Base-by-base conservation (phyloP, 1,140 invertebrate species). In the Trichoplusia ni region DNA sequence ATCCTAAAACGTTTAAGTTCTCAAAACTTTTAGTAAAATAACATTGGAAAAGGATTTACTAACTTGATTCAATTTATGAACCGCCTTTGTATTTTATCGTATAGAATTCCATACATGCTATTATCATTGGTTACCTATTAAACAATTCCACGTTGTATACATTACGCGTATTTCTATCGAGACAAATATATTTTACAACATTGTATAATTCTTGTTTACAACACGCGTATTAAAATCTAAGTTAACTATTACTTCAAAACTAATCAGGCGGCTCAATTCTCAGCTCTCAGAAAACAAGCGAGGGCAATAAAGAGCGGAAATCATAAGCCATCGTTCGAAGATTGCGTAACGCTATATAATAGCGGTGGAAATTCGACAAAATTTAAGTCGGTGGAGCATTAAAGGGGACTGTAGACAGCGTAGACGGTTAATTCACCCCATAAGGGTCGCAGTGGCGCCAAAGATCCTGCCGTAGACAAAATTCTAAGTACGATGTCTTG, bases 401-500 rank as follows among this genome's bases (percentile, higher is more conserved):
- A 86, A 86, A 89, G 86, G 86, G 86, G 85, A 84, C 75, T 25
- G 68, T 63, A 67, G 77, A 70, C 75, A 78, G 75, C 73, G 75
- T 79, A 84, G 82, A 84, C 85, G 83, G 84, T 88, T 90, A 89
- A 90, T 89, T 87, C 87, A 82, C 82, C 84, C 86, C 78, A 83
- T 89, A 90, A 90, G 88, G 88, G 88, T 82, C 81, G 81, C 72
- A 67, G 35, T 84, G 88, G 88, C 88, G 88, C 88, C 88, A 71
- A 14, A 18, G 70, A 85, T 90, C 86, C 84, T 86, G 75, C 81
- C 81, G 84, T 87, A 86, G 79, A 88, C 81, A 82, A 89, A 89
- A 79, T 84, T 84, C 81, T 84, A 82, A 86, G 79, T 82, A 82
- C 75, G 79, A 72, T 70, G 68, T 76, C 79, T 76, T 78, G 71